Percentiles rank a stretch among this genome's conserved stretches.
phyloP scores from a whole-genome alignment of 2,113 vertebrate species.

The Cryptotis parvus region DNA sequence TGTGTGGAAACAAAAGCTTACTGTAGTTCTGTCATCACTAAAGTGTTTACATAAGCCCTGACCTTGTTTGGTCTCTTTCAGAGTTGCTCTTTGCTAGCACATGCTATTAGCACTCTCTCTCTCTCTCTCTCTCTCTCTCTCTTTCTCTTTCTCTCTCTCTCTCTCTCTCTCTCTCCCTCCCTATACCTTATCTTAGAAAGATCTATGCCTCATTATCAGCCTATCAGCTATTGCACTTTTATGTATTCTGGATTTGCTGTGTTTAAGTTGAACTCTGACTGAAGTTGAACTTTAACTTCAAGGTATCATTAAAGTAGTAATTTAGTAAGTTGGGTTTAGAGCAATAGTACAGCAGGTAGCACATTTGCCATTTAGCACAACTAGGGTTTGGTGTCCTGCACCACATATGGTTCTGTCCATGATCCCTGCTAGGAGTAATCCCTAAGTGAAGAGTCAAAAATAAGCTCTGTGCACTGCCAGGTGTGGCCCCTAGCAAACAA shows the following conservation, averaged over 20 bases:
- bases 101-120: neutral
- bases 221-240: no score
- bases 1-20: neutral
- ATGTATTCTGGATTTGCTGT: neutral
- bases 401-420: no score
- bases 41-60: neutral
- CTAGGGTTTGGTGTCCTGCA: no score
- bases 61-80: neutral
- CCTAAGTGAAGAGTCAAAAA: no score
- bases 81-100: neutral
- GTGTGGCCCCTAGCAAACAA: no score
- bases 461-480: no score
- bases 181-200: neutral
- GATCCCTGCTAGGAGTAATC: no score
- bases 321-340: neutral
- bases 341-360: no score
- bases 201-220: neutral
- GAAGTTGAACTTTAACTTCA: conserved; percentile 29
- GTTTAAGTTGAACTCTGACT: no score
- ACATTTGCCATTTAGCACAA: no score
- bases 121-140: no score
- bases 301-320: neutral
- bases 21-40: neutral
- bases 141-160: no score
- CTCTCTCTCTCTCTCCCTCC: neutral